Base-by-base conservation (phyloP, 2,888 invertebrate genomes). In the Epistrophella euchroma region DNA sequence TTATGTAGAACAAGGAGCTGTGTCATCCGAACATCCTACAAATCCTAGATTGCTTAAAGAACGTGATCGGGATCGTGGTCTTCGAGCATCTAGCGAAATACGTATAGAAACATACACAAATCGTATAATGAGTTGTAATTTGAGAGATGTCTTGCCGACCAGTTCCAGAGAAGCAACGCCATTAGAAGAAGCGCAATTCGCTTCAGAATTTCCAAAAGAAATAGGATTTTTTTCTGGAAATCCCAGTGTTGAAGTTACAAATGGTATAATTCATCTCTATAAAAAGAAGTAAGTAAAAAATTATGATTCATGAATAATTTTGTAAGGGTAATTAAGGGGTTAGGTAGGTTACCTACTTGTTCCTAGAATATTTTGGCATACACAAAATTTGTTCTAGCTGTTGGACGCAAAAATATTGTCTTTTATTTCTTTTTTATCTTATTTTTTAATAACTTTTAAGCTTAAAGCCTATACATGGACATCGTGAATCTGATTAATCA, bases 231-330 rank as follows among this genome's bases (percentile, higher is more conserved):
- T 97, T 89, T 98, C 97, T 89, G 99, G 99, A 4, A 99, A 99
- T 93, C 99, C 99, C 1, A 96, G 97, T 89, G 98, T 99, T 1
- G 99, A 99, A 93, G 96, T 98, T 43, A 98, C 98, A 0, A 98
- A 98, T 92, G 99, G 99, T 47, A 96, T 99, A 60, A 93, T 99
- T 78, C 99, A 99, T 94, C 94, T 99, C 22, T 99, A 98, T 92
- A 99, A 99, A 92, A 98, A 99, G 92, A 98, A 98, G 98, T 98
- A 93, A 93, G 93, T 52, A 25, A 17, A 17, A 1, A 10, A 19
- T 19, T 3, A 19, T 43, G 40, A 17, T 1, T n/a, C 2, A n/a
- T 43, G 15, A 40, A 5, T 13, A 4, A 40, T 37, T 11, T 2
- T 40, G 45, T 17, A 9, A 10, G n/a, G n/a, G n/a, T n/a, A n/a